These are phyloP conservation scores for Caenorhabditis sp. DNA, from an alignment of 2,888 invertebrate genomes.

Conservation along the genomic window DNA sequence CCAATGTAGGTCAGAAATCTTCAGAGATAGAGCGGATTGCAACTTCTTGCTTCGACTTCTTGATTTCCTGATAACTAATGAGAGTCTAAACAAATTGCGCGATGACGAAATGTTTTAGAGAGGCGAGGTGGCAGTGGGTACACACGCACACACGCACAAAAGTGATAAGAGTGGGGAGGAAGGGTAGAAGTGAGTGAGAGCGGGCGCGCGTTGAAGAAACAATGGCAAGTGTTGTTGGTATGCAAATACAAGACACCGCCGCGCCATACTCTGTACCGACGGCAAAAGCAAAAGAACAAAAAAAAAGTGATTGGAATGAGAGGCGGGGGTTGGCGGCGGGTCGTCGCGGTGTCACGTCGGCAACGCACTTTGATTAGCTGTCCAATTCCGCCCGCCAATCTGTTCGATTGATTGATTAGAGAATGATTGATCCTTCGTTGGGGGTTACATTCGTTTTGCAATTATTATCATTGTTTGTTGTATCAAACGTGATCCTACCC, in stretches of 20 bases:
- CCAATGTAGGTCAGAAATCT: conserved; percentile 44
- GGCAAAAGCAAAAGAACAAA: conserved; percentile 7
- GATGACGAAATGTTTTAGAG: too few species aligned
- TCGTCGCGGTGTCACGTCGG: conserved; percentile 11
- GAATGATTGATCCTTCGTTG: conserved; percentile 43
- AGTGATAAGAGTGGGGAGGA: conserved; percentile 23
- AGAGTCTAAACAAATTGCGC: too few species aligned
- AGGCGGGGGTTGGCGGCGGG: neutral
- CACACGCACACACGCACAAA: conserved; percentile 19
- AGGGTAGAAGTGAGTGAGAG: conserved; percentile 25
- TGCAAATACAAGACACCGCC: conserved; percentile 9
- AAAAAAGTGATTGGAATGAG: conserved; percentile 38
- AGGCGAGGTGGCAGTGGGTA: conserved; percentile 24
- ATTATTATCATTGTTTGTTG: too few species aligned
- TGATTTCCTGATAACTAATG: too few species aligned
- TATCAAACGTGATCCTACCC: too few species aligned
- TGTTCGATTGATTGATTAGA: conserved; percentile 51
- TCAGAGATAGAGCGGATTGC: too few species aligned
- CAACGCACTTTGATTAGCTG: conserved; percentile 46
- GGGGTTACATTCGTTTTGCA: conserved; percentile 27
- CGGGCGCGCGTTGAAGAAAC: conserved; percentile 36
- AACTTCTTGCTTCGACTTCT: too few species aligned
- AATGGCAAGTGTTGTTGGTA: conserved; percentile 43
- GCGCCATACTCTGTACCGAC: conserved; percentile 9
- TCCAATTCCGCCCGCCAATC: conserved; percentile 27